Evolutionary conservation across 2,113 vertebrate genomes (phyloP).

Genomic region (Prolemur simus): DNA sequence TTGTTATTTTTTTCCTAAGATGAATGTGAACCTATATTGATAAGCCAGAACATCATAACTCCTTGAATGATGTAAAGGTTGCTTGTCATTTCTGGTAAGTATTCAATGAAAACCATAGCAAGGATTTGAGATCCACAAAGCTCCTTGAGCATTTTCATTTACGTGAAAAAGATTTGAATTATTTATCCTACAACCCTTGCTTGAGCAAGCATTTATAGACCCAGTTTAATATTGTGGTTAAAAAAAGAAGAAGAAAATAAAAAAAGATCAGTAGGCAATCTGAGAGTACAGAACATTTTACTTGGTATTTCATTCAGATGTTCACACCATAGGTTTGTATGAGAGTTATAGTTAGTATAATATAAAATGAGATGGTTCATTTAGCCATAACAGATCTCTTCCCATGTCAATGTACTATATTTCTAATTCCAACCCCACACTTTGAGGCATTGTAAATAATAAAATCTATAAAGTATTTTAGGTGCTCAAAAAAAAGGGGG

Average conservation of each 20-base stretch:
- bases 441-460: slow-evolving; percentile 58
- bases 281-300: slow-evolving; percentile 17
- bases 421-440: slow-evolving; percentile 31
- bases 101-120: not conserved
- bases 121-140: not conserved
- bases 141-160: not conserved
- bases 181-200: not conserved
- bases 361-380: slow-evolving; percentile 29
- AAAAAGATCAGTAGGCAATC: not conserved
- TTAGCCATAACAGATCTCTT: slow-evolving; percentile 16
- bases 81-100: not conserved
- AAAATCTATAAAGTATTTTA: slow-evolving; percentile 57
- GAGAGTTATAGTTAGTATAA: slow-evolving; percentile 29
- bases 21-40: not conserved
- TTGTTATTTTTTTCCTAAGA: not conserved
- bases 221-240: too few species aligned
- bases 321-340: not conserved
- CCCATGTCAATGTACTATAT: not conserved
- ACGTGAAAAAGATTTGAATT: slow-evolving; percentile 16
- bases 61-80: not conserved
- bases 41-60: not conserved
- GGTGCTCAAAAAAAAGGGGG: slow-evolving; percentile 49
- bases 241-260: too few species aligned
- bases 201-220: not conserved
- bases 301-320: not conserved